Evolutionary conservation across 1,140 invertebrate genomes (phyloP).

Genomic region (Bombus pyrosoma): DNA sequence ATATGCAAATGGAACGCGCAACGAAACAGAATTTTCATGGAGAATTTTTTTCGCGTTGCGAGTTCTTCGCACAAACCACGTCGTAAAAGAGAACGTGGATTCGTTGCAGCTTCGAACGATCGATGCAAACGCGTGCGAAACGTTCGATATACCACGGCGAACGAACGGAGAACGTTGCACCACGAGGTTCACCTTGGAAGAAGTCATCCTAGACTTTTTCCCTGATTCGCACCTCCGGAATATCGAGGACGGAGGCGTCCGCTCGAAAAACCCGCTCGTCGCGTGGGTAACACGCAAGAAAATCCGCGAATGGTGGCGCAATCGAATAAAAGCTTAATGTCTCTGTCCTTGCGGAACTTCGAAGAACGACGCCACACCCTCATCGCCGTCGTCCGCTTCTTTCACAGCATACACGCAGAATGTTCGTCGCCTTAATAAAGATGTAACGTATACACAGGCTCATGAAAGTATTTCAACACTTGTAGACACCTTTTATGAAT

Average conservation of each 20-base stretch:
- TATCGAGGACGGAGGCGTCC: background rate
- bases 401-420: background rate
- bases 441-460: constrained; percentile 33
- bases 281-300: constrained; percentile 34
- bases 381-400: constrained; percentile 25
- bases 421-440: constrained; percentile 33
- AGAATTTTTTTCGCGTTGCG: background rate
- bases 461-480: background rate
- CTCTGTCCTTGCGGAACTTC: constrained; percentile 44
- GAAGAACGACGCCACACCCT: constrained; percentile 53
- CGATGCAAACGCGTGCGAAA: constrained; percentile 1
- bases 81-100: background rate
- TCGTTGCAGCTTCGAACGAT: constrained; percentile 1
- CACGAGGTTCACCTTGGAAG: constrained; percentile 19
- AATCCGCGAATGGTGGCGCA: constrained; percentile 26
- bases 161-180: constrained; percentile 9
- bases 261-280: constrained; percentile 24
- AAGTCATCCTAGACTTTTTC: background rate
- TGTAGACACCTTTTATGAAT: background rate
- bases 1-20: background rate
- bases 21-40: background rate
- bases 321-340: constrained; percentile 48
- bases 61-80: background rate
- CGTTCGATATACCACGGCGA: background rate
- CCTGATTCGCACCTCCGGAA: background rate